Conservation (phyloP, 2,888 invertebrate genomes). For the Apantesis nais region DNA sequence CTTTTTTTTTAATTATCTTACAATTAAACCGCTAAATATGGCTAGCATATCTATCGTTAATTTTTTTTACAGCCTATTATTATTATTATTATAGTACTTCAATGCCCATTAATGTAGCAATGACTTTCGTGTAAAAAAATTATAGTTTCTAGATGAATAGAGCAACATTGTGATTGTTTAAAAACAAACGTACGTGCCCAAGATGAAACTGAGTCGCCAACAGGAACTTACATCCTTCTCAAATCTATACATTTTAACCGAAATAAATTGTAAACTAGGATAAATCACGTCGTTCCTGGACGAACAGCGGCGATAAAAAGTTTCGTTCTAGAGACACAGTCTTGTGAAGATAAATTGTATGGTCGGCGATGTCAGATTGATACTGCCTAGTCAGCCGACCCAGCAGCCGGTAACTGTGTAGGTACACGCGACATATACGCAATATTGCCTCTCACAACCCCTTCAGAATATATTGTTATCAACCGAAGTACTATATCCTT, state of each 20-base stretch:
- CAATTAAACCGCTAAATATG: background rate
- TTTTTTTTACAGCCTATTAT: too few species aligned
- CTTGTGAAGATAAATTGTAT: constrained; percentile 46
- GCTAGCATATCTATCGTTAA: background rate
- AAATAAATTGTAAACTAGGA: constrained; percentile 27
- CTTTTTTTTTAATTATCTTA: too few species aligned
- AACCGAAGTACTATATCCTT: constrained; percentile 29
- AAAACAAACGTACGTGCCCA: background rate
- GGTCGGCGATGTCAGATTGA: constrained; percentile 53
- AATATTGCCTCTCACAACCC: constrained; percentile 27
- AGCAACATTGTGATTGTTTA: background rate
- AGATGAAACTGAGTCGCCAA: background rate
- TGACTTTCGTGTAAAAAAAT: background rate
- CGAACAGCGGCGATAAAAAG: constrained; percentile 24
- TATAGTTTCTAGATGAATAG: background rate
- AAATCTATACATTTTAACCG: background rate
- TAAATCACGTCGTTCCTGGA: constrained; percentile 36
- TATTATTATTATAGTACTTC: too few species aligned
- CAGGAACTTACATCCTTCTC: background rate
- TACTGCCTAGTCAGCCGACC: constrained; percentile 46
- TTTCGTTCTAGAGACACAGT: constrained; percentile 24
- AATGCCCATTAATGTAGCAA: background rate
- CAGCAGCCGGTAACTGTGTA: constrained; percentile 15
- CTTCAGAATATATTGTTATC: constrained; percentile 42
- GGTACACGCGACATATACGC: constrained; percentile 39